A percentile compares a stretch with the other conserved stretches of the same genome.
Conservation (phyloP, 2,113 vertebrate genomes). For the Menura novaehollandiae region DNA sequence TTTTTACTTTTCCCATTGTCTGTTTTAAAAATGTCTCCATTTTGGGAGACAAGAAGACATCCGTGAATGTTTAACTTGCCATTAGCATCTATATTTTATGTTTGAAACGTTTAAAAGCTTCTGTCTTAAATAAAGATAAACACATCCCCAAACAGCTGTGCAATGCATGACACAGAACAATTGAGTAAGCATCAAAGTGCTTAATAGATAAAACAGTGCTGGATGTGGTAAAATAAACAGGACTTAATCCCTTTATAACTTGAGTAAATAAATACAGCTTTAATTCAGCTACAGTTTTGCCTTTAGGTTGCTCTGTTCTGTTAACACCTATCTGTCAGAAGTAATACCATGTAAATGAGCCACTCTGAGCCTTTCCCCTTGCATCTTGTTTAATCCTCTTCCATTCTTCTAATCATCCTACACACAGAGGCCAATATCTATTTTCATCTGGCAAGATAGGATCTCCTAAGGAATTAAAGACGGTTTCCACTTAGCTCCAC, state of each 20-base stretch:
- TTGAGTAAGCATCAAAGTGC: slow-evolving; percentile 66
- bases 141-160: slow-evolving; percentile 53
- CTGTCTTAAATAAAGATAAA: slow-evolving; percentile 71
- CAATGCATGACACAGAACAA: slow-evolving; percentile 65
- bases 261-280: slow-evolving; percentile 80
- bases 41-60: slow-evolving; percentile 26
- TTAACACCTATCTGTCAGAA: slow-evolving; percentile 76
- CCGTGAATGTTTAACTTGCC: slow-evolving; percentile 21
- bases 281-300: slow-evolving; percentile 77
- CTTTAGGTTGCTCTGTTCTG: slow-evolving; percentile 70
- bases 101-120: slow-evolving; percentile 66
- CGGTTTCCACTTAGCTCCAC: slow-evolving; percentile 81
- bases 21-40: slow-evolving; percentile 28
- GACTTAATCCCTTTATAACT: slow-evolving; percentile 78
- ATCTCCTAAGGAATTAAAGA: slow-evolving; percentile 98
- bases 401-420: slow-evolving; percentile 95
- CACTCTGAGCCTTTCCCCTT: slow-evolving; percentile 68
- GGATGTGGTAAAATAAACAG: slow-evolving; percentile 77
- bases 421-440: slow-evolving; percentile 94
- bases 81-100: slow-evolving; percentile 51
- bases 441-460: slow-evolving; percentile 96
- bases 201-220: slow-evolving; percentile 73
- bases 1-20: slow-evolving; percentile 26
- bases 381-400: slow-evolving; percentile 88
- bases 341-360: slow-evolving; percentile 86